Evolutionary conservation across 2,113 vertebrate species (phyloP), one percentile per base, ranked within the genome.

Genomic region (Sardina pilchardus): DNA sequence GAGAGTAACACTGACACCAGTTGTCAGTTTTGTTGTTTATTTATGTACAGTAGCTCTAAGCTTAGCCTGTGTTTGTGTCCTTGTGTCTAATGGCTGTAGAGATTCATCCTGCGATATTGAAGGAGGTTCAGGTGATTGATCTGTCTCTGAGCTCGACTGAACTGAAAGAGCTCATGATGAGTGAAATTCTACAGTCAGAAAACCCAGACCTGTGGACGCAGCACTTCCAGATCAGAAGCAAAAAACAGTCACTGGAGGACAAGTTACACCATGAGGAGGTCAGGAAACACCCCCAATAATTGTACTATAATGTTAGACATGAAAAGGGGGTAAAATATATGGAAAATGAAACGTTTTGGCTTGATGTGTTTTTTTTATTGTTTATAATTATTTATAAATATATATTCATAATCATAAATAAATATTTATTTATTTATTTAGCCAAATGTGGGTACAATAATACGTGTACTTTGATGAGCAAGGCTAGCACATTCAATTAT

Each of bases 161-260:
- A 56, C 89, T 97, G 56, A 92, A 95, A 89, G 93, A 95, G 83
- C 89, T 95, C 85, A 90, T 97, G 90, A 91, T 96, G 88, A 90
- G 92, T 14, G 94, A 96, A 90, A 91, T 97, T 50, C 80, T 96
- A 89, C 89, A 88, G 21, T 78, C 88, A 0, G 93, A 95, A 53
- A 81, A 90, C 47, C 89, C 89, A 2, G 91, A 92, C 9, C 84
- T 95, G 36, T 90, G 95, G 91, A 90, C 30, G 82, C 93, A 89
- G 56, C 92, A 89, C 89, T 71, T 83, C 45, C 93, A 85, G 19
- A 24, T 95, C 2, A 89, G 91, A 59, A 87, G 85, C 84, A 93
- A 94, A 45, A 88, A 88, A 86, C 89, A 94, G 88, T 48, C 92
- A 43, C 87, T 94, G 84, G 89, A 86, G 30, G 85, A 94, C 86